A percentile compares a stretch with the other conserved stretches of the same genome.
phyloP scores from a whole-genome alignment of 2,888 invertebrate genomes.

The Aproaerema taeniolella region DNA sequence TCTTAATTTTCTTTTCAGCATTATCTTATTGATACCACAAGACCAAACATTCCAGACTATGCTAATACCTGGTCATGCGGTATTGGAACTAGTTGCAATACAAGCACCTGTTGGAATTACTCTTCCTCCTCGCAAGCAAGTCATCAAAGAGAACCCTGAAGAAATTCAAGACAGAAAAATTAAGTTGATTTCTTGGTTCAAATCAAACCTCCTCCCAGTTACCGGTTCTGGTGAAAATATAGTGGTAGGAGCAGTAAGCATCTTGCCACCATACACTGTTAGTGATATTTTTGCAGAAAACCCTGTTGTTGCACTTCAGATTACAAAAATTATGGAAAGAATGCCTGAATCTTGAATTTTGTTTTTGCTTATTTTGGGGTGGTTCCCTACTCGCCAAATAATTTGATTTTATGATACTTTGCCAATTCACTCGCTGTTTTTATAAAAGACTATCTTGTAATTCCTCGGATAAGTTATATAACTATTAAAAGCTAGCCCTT shows the following conservation, averaged over 20 bases:
- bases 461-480: no score
- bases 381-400: no score
- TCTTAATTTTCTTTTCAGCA: neutral
- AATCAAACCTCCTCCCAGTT: constrained; percentile 48
- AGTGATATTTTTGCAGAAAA: constrained; percentile 55
- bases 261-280: constrained; percentile 50
- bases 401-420: no score
- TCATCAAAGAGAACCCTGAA: constrained; percentile 11
- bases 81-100: constrained; percentile 35
- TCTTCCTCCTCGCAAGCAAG: constrained; percentile 29
- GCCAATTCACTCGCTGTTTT: no score
- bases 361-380: no score
- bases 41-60: constrained; percentile 36
- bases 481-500: no score
- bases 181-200: constrained; percentile 51
- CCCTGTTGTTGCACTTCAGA: constrained; percentile 48
- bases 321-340: constrained; percentile 46
- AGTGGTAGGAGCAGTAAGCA: constrained; percentile 43
- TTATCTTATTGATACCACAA: constrained; percentile 27
- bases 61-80: constrained; percentile 55
- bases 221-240: constrained; percentile 47
- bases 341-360: no score
- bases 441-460: no score
- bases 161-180: constrained; percentile 35
- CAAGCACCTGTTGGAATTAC: constrained; percentile 21